These are phyloP conservation scores for Coranthus polyacanthus DNA, from an alignment of 2,797 vertebrate genomes.

Conservation along the genomic window DNA sequence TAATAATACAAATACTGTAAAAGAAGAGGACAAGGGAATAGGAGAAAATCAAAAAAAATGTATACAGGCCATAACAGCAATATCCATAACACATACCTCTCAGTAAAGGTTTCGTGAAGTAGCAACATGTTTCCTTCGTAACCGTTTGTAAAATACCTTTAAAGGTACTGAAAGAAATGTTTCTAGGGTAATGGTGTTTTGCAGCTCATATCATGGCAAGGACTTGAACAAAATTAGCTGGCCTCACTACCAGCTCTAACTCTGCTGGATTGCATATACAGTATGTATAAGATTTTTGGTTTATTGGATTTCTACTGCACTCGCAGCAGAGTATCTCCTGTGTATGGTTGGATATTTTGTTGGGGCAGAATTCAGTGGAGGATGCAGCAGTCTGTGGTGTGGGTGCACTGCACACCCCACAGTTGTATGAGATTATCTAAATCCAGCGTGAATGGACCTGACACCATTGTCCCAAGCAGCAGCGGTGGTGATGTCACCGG, in stretches of 20 bases:
- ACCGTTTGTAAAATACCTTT: too few species aligned
- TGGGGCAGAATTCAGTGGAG: slow-evolving; percentile 55
- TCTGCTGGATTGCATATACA: slow-evolving; percentile 18
- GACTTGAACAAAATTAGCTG: slow-evolving; percentile 16
- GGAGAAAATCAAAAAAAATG: too few species aligned
- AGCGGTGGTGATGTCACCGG: slow-evolving; percentile 68
- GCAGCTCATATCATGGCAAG: too few species aligned
- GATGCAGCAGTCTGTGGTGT: slow-evolving; percentile 62
- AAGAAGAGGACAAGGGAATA: too few species aligned
- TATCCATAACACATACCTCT: too few species aligned
- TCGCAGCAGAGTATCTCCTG: slow-evolving; percentile 42
- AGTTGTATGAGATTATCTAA: slow-evolving; percentile 82
- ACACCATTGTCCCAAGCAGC: slow-evolving; percentile 79
- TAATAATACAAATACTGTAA: too few species aligned
- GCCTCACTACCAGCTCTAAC: slow-evolving; percentile 4
- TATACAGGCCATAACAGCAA: too few species aligned
- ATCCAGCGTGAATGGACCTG: slow-evolving; percentile 82
- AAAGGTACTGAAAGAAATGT: slow-evolving; percentile 1
- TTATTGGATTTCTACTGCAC: slow-evolving; percentile 31
- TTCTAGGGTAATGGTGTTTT: too few species aligned
- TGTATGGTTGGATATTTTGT: slow-evolving; percentile 53
- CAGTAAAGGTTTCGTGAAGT: too few species aligned
- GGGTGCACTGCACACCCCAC: slow-evolving; percentile 73
- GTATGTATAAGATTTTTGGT: slow-evolving; percentile 15
- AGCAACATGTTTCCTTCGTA: too few species aligned